Evolutionary conservation across 2,113 vertebrate genomes (phyloP), one percentile per base, ranked within the genome.

Genomic region (Sardina pilchardus): DNA sequence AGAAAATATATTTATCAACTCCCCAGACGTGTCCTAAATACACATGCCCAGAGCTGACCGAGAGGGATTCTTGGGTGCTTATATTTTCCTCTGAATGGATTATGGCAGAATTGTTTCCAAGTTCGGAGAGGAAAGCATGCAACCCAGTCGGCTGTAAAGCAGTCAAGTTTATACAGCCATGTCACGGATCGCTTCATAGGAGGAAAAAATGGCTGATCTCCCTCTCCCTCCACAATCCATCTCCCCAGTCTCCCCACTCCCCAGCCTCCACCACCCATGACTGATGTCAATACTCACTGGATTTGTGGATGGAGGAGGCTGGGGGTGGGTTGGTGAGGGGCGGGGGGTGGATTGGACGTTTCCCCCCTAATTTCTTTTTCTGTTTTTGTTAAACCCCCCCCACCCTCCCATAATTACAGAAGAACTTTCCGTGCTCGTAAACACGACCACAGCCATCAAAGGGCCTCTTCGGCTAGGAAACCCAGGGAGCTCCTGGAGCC

Each of bases 361-460:
- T 36, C 16, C 71, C 71, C 71, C 71, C 71, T 16, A 14, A 36
- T 36, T 17, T 50, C n/a, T n/a, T 91, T 91, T 91, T 90, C 90
- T 88, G 87, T 88, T 84, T 89, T 90, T 86, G 88, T 91, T 86
- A 85, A 89, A 92, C 26, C 21, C 87, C 90, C 34, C 87, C 91
- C 91, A 87, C 21, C 87, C 90, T 14, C 87, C 91, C 91, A 87
- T 92, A 94, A 94, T 94, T 93, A 93, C 84, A 85, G 56, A 91
- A 92, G 90, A 94, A 94, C 91, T 92, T 94, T 94, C 94, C 93
- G 4, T 89, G 85, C 92, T 92, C 85, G 87, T 91, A 86, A 93
- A 93, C 86, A 85, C 87, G 85, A 91, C 3, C 85, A 88, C 85
- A 56, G 89, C 92, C 92, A 92, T 93, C 90, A 91, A 92, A 93